Base-by-base conservation (phyloP, 2,888 invertebrate species). In the Bembecia ichneumoniformis region DNA sequence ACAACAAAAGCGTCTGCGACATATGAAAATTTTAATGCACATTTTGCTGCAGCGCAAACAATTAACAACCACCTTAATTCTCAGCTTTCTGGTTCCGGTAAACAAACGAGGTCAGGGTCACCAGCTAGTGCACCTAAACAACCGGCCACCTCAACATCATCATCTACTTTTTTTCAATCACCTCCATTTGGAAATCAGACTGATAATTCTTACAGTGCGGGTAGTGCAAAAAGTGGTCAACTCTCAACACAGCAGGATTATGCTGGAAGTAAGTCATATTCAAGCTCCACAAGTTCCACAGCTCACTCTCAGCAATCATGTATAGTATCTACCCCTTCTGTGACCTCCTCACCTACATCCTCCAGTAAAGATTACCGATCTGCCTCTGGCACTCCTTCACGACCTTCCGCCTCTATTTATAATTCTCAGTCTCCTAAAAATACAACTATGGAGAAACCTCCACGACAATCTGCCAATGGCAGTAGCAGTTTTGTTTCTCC, bases 11-110 rank as follows among this genome's bases (percentile, higher is more conserved):
- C 89, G 55, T 84, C 87, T 46, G 74, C 83, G 55, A 77, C 88
- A 47, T 92, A 92, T 72, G 92, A 93, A 66, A 91, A 90, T 64
- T 93, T 92, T 74, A 92, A 91, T 75, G 89, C 91, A 54, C 92
- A 92, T 70, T 92, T 92, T 79, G 88, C 90, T 55, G 89, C 91
- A 53, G 90, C 91, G 54, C 91, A 91, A 76, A 88, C 90, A 60
- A 62, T 87, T 55, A 88, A 87, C 66, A 92, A 91, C 70, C 92
- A 91, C 64, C 79, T 92, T 53, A 91, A 90, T 74, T 89, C 91
- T 52, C 91, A 91, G 73, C 77, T 91, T 64, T 86, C 89, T 55
- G 86, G 88, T 61, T 79, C 84, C 59, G 86, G 81, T 62, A 89
- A 90, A 71, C 90, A 90, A 72, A 73, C 79, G 50, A 88, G 88